phyloP scores from a whole-genome alignment of 1,140 invertebrate species.

The Neelides sp. region DNA sequence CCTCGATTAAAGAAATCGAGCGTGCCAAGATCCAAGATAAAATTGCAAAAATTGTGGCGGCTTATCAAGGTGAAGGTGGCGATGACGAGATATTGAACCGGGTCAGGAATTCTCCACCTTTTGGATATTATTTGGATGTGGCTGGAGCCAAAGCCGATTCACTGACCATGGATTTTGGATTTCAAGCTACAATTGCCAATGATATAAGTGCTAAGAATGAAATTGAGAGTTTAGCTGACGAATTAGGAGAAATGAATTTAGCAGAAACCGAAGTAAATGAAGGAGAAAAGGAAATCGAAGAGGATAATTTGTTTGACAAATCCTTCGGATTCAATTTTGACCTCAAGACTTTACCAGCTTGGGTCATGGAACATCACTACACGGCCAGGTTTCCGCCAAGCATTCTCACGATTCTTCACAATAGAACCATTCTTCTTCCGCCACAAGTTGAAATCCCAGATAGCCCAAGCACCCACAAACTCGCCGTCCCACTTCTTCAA shows the following conservation, averaged over 20 bases:
- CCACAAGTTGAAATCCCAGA: conserved; percentile 20
- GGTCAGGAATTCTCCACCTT: conserved; percentile 2
- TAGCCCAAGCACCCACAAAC: conserved; percentile 10
- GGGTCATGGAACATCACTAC: conserved; percentile 8
- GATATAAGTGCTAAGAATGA: background rate
- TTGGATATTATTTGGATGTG: background rate
- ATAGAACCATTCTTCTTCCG: conserved; percentile 4
- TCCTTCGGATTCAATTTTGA: background rate
- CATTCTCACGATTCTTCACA: conserved; percentile 13
- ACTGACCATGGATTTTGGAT: background rate
- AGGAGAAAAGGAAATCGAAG: background rate
- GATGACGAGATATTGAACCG: conserved; percentile 12
- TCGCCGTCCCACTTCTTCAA: conserved; percentile 19
- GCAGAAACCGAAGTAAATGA: background rate
- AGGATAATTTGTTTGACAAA: background rate
- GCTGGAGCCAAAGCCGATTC: background rate
- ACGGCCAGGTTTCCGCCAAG: conserved; percentile 10
- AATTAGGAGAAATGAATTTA: background rate
- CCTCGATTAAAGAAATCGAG: conserved; percentile 2
- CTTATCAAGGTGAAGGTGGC: conserved; percentile 19
- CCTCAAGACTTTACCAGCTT: conserved; percentile 4
- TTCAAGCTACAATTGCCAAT: background rate
- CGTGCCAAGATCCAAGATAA: background rate
- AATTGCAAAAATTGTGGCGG: conserved; percentile 11
- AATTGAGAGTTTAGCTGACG: background rate